Evolutionary conservation across 2,113 vertebrate species (phyloP).

Genomic region (Calonectris borealis): DNA sequence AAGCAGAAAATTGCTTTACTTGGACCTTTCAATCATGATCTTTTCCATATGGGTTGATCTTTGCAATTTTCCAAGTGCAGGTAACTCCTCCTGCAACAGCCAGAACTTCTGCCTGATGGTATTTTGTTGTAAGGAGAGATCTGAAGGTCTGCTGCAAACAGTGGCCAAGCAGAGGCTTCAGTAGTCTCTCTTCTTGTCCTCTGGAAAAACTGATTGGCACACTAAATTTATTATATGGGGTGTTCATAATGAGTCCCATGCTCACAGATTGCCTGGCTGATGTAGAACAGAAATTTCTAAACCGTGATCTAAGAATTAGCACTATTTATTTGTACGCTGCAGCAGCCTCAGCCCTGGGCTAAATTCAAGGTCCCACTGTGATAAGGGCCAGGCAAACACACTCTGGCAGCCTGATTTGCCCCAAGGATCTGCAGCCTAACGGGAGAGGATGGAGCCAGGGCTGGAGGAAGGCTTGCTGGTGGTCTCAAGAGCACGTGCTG

Average conservation of each 20-base stretch:
- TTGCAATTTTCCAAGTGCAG: slow-evolving; percentile 14
- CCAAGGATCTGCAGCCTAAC: slow-evolving; percentile 5
- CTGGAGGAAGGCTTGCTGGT: slow-evolving; percentile 41
- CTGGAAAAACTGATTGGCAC: neutral
- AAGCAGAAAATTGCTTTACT: slow-evolving; percentile 54
- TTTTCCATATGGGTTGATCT: slow-evolving; percentile 43
- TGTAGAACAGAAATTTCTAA: slow-evolving; percentile 37
- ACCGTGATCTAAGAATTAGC: slow-evolving; percentile 1
- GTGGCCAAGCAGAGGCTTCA: neutral
- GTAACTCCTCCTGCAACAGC: neutral
- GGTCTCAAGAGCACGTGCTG: slow-evolving; percentile 53
- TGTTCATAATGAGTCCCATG: slow-evolving; percentile 12
- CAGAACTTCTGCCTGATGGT: neutral
- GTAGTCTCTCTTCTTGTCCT: neutral
- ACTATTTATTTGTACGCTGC: slow-evolving; percentile 26
- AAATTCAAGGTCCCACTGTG: slow-evolving; percentile 27
- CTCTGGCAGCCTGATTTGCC: neutral
- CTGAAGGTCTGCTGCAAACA: neutral
- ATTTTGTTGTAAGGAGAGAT: neutral
- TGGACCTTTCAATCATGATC: slow-evolving; percentile 45
- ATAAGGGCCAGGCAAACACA: slow-evolving; percentile 38
- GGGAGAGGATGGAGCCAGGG: neutral
- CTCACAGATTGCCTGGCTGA: slow-evolving; percentile 34
- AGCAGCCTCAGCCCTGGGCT: neutral
- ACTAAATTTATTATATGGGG: neutral